Conservation (phyloP, 2,113 vertebrate genomes). For the Eulemur rufifrons region DNA sequence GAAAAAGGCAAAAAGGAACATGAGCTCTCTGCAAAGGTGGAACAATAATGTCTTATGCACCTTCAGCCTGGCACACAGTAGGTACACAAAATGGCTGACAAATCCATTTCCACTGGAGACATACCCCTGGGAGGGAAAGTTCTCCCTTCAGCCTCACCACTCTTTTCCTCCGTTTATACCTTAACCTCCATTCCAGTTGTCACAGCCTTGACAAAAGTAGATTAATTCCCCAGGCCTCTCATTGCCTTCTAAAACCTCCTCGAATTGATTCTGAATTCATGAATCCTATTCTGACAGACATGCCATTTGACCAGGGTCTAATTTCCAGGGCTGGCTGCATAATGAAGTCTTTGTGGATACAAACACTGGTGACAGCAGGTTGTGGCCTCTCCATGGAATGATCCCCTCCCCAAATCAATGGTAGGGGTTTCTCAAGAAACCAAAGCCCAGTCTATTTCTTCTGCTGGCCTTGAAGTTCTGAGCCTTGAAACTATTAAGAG, state of each 20-base stretch:
- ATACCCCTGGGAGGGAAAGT: background rate
- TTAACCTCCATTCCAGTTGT: background rate
- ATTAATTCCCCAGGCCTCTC: constrained; percentile 55
- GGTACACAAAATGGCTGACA: background rate
- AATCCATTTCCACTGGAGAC: background rate
- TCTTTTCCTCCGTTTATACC: background rate
- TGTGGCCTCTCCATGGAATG: background rate
- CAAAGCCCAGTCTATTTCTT: background rate
- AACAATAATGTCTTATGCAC: background rate
- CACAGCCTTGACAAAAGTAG: constrained; percentile 61
- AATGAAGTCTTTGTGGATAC: constrained; percentile 36
- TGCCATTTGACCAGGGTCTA: constrained; percentile 27
- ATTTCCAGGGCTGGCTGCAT: constrained; percentile 46
- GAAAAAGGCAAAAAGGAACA: background rate
- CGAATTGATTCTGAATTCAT: constrained; percentile 51
- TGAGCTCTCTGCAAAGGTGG: background rate
- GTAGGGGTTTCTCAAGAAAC: background rate
- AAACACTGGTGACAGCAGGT: background rate
- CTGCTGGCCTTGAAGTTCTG: background rate
- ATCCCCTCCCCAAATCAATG: background rate
- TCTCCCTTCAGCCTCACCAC: background rate
- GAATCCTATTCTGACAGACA: constrained; percentile 36
- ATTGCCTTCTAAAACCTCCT: constrained; percentile 32
- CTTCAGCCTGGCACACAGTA: background rate
- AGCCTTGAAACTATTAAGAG: background rate